phyloP scores from a whole-genome alignment of 1,140 invertebrate genomes.

The Plectrocnemia conspersa region DNA sequence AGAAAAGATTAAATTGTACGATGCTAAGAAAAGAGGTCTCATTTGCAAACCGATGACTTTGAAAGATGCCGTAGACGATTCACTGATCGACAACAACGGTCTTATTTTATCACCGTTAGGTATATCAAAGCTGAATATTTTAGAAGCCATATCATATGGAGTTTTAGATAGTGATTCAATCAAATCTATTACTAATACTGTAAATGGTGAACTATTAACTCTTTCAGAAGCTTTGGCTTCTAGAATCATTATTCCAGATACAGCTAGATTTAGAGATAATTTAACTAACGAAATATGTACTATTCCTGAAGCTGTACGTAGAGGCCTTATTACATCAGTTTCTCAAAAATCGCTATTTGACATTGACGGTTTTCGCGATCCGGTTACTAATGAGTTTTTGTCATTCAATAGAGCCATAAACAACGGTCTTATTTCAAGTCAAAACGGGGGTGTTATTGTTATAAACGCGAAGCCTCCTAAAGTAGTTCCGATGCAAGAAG shows the following conservation, averaged over 20 bases:
- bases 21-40: conserved; percentile 72
- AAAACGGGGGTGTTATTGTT: conserved; percentile 65
- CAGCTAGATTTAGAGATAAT: conserved; percentile 67
- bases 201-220: conserved; percentile 72
- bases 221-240: conserved; percentile 75
- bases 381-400: conserved; percentile 73
- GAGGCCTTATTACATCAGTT: conserved; percentile 83
- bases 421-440: conserved; percentile 72
- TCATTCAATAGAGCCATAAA: conserved; percentile 82
- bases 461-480: conserved; percentile 73
- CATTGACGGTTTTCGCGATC: conserved; percentile 85
- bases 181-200: conserved; percentile 79
- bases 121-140: conserved; percentile 67
- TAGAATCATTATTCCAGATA: conserved; percentile 71
- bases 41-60: conserved; percentile 86
- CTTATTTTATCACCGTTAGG: conserved; percentile 76
- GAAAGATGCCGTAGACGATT: conserved; percentile 78
- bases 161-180: conserved; percentile 76
- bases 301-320: conserved; percentile 77
- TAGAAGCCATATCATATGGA: conserved; percentile 79
- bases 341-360: conserved; percentile 85
- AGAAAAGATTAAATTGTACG: conserved; percentile 70
- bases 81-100: conserved; percentile 72
- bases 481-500: conserved; percentile 66
- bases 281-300: conserved; percentile 65